These are phyloP conservation scores for Plebejus argus DNA, from an alignment of 2,888 invertebrate species.

Conservation along the genomic window DNA sequence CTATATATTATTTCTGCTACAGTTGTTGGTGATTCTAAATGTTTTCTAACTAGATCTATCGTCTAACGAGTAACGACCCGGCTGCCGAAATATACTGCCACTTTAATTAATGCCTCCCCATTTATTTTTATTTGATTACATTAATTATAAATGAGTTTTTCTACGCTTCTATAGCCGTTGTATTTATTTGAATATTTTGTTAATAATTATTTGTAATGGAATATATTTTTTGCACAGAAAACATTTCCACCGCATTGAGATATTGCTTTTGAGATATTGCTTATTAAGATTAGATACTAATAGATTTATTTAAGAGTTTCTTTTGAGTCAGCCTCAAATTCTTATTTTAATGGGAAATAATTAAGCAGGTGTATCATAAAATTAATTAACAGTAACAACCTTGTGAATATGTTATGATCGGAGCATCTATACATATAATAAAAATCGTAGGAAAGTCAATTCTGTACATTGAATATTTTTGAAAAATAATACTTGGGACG, in stretches of 20 bases:
- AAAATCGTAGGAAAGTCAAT: too few relatives aligned
- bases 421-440: neutral
- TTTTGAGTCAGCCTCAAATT: neutral
- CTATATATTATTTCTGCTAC: neutral
- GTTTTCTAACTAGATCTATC: neutral
- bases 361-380: neutral
- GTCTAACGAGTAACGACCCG: conserved; percentile 7
- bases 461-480: too few relatives aligned
- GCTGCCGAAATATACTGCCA: neutral
- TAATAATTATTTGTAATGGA: neutral
- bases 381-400: neutral
- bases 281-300: neutral
- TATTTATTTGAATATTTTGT: neutral
- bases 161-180: neutral
- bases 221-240: neutral
- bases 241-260: neutral
- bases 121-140: conserved; percentile 21
- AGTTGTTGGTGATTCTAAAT: neutral
- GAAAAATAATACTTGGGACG: too few relatives aligned
- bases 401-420: neutral
- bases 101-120: neutral
- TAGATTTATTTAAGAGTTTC: neutral
- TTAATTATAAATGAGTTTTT: neutral
- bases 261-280: neutral
- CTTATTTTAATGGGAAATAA: neutral